phyloP scores from a whole-genome alignment of 2,797 vertebrate genomes.

The Pseudocheirus occidentalis region DNA sequence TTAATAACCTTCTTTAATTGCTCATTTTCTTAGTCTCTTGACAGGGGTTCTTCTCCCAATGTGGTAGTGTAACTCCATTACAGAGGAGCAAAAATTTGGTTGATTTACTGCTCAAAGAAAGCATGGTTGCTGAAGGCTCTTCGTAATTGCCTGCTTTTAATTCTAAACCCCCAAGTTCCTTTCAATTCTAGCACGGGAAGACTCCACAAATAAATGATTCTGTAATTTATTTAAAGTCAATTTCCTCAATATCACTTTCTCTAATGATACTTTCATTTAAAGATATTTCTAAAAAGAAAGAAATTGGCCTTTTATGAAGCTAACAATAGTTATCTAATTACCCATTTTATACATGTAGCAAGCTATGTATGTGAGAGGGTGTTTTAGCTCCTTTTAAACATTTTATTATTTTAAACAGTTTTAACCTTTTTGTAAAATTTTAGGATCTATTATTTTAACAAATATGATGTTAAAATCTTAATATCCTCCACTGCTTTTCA shows the following conservation, averaged over 20 bases:
- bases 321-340: not conserved
- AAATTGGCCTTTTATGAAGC: not conserved
- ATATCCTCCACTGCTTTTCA: not conserved
- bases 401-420: not conserved
- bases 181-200: not conserved
- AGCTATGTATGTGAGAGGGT: not conserved
- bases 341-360: not conserved
- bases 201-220: not conserved
- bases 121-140: not conserved
- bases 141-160: not conserved
- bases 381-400: not conserved
- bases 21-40: not conserved
- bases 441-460: not conserved
- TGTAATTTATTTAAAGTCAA: not conserved
- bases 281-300: not conserved
- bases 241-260: not conserved
- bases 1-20: not conserved
- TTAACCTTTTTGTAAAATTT: not conserved
- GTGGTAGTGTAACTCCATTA: not conserved
- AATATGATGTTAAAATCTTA: not conserved
- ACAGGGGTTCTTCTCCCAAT: not conserved
- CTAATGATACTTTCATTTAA: not conserved
- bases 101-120: not conserved
- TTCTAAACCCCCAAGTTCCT: not conserved
- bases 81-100: not conserved